Conservation (phyloP, 2,113 vertebrate genomes). For the Spermophilus dauricus region DNA sequence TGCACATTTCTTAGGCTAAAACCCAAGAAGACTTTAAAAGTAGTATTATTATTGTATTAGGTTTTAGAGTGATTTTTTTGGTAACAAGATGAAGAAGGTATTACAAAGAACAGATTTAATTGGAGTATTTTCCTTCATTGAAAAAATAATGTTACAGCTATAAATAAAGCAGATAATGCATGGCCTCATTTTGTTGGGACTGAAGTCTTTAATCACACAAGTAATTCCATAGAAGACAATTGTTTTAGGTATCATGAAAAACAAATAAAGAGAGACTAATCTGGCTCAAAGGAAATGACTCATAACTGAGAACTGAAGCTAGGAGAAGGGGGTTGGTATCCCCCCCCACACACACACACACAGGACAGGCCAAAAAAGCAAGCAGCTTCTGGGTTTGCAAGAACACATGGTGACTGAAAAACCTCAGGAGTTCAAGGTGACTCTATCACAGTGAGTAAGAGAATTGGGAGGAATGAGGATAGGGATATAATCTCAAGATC, state of each 20-base stretch:
- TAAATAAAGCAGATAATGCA: neutral
- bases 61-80: neutral
- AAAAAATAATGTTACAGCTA: neutral
- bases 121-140: neutral
- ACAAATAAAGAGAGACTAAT: neutral
- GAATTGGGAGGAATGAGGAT: neutral
- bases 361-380: too few species aligned
- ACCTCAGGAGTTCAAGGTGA: neutral
- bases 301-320: neutral
- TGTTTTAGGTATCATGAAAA: neutral
- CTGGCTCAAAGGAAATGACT: neutral
- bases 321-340: neutral
- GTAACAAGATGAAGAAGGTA: neutral
- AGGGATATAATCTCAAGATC: neutral
- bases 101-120: conserved; percentile 4
- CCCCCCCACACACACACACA: too few species aligned
- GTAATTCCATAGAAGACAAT: neutral
- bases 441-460: neutral
- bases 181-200: neutral
- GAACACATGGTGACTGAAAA: neutral
- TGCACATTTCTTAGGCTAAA: neutral
- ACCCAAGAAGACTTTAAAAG: neutral
- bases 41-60: neutral
- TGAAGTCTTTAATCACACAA: neutral
- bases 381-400: neutral